A percentile compares a stretch with the other conserved stretches of the same genome.
Evolutionary conservation across 2,113 vertebrate genomes (phyloP).

Genomic region (Halcyon malimbica): DNA sequence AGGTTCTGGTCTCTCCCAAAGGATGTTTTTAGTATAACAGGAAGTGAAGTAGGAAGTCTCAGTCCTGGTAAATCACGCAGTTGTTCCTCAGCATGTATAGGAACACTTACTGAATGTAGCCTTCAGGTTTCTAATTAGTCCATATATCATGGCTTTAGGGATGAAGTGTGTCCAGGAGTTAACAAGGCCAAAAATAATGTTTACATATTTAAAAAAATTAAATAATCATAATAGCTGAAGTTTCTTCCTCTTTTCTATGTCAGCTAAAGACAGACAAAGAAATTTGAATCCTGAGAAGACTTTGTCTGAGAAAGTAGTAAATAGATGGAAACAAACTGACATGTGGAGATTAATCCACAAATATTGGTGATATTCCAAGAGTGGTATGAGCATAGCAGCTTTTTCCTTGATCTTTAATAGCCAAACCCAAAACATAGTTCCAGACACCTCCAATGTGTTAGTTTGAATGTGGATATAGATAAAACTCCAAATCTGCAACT

Average conservation of each 20-base stretch:
- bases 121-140: not conserved
- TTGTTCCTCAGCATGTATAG: not conserved
- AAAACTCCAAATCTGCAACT: not conserved
- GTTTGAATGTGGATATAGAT: not conserved
- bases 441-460: not conserved
- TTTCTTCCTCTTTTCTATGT: not conserved
- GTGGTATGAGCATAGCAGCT: not conserved
- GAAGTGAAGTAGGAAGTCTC: not conserved
- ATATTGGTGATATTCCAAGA: not conserved
- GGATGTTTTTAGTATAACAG: not conserved
- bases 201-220: not conserved
- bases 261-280: not conserved
- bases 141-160: not conserved
- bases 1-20: not conserved
- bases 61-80: not conserved
- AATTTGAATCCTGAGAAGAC: not conserved
- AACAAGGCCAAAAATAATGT: not conserved
- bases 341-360: not conserved
- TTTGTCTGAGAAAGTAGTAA: not conserved
- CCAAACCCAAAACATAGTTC: not conserved
- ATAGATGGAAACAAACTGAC: not conserved
- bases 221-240: not conserved
- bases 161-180: not conserved
- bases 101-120: accelerated
- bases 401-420: not conserved